Evolutionary conservation across 2,113 vertebrate species (phyloP).

Genomic region (Alligator mississippiensis): DNA sequence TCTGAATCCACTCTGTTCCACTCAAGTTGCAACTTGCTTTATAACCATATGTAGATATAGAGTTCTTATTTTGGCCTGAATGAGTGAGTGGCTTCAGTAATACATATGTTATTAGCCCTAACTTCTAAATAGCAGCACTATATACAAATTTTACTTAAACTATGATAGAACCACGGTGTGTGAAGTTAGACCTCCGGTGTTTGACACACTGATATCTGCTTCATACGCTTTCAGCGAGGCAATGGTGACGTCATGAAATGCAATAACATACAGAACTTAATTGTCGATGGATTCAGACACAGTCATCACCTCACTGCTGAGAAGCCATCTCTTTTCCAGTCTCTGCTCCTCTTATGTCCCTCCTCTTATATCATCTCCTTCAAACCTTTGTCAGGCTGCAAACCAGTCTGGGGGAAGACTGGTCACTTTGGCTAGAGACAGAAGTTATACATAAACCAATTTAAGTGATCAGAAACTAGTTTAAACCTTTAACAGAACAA

Average conservation of each 20-base stretch:
- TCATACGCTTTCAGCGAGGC: not conserved
- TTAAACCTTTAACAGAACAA: no score
- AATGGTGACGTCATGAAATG: not conserved
- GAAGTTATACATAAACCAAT: no score
- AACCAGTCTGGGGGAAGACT: not conserved
- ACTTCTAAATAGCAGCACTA: not conserved
- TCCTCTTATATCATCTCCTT: not conserved
- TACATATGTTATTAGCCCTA: not conserved
- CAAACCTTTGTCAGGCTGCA: not conserved
- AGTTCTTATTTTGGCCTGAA: not conserved
- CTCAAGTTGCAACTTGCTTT: no score
- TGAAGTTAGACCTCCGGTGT: not conserved
- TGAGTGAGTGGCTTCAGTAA: not conserved
- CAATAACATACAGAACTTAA: not conserved
- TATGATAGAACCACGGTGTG: not conserved
- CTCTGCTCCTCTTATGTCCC: not conserved
- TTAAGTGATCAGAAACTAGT: no score
- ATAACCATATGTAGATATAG: not conserved
- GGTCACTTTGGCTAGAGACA: no score
- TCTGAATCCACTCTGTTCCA: not conserved
- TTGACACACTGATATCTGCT: not conserved
- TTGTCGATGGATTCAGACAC: not conserved
- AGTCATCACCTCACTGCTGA: not conserved
- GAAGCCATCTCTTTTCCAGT: not conserved
- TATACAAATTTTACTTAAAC: not conserved